Conservation (phyloP, 2,113 vertebrate genomes). For the Lophochroa leadbeateri region DNA sequence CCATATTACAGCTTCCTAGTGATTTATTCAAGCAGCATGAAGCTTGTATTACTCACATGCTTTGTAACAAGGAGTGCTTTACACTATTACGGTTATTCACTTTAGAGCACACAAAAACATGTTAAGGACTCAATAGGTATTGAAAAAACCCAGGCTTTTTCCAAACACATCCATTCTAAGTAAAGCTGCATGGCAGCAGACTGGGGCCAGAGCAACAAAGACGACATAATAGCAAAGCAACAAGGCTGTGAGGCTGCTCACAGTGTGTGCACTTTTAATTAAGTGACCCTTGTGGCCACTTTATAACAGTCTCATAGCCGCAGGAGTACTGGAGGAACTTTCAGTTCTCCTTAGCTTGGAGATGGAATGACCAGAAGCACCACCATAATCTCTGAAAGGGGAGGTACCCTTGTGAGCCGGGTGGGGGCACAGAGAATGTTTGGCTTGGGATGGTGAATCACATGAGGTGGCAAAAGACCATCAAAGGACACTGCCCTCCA, state of each 20-base stretch:
- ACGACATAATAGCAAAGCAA: neutral
- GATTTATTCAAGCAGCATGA: neutral
- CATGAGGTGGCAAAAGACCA: neutral
- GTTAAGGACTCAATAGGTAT: neutral
- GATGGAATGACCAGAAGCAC: neutral
- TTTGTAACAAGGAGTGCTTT: neutral
- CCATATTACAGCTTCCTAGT: neutral
- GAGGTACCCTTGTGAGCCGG: neutral
- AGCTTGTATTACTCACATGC: neutral
- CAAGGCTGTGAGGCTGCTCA: neutral
- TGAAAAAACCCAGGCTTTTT: neutral
- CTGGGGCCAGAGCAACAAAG: neutral
- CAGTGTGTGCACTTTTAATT: neutral
- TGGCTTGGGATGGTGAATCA: neutral
- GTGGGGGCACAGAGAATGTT: neutral
- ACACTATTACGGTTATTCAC: neutral
- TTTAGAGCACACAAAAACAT: neutral
- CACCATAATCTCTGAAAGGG: neutral
- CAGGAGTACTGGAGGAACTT: neutral
- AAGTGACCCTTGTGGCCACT: neutral
- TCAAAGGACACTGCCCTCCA: neutral
- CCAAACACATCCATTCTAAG: neutral
- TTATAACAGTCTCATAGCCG: neutral
- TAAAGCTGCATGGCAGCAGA: neutral
- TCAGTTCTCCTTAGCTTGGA: neutral